Evolutionary conservation across 1,140 invertebrate species (phyloP).

Genomic region (Carposina sasakii): DNA sequence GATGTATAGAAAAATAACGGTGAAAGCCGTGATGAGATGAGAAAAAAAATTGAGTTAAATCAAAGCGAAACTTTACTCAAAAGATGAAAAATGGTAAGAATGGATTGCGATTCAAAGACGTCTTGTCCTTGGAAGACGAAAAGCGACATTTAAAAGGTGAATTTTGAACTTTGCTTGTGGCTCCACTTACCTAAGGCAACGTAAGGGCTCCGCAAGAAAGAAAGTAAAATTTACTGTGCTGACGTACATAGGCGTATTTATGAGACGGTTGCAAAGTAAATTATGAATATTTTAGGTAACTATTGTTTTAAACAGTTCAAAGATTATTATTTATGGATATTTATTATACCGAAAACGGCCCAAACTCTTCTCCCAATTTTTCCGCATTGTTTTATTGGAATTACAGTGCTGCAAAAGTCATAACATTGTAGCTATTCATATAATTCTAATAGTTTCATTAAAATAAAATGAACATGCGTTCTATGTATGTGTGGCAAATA

Average conservation of each 20-base stretch:
- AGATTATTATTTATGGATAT: conserved; percentile 2
- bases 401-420: too few relatives aligned
- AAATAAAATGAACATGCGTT: conserved; percentile 47
- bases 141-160: conserved; percentile 56
- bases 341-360: too few relatives aligned
- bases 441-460: too few relatives aligned
- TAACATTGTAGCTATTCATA: too few relatives aligned
- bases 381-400: too few relatives aligned
- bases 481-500: conserved; percentile 48
- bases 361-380: too few relatives aligned
- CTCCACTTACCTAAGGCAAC: conserved; percentile 69
- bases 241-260: conserved; percentile 46
- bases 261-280: conserved; percentile 40
- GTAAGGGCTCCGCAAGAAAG: conserved; percentile 72
- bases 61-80: conserved; percentile 72
- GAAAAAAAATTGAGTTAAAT: conserved; percentile 53
- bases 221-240: conserved; percentile 71
- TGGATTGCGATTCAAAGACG: conserved; percentile 48
- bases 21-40: conserved; percentile 19
- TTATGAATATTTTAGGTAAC: not conserved
- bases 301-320: too few relatives aligned
- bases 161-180: conserved; percentile 42
- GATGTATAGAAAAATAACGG: not conserved
- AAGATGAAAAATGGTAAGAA: conserved; percentile 45
- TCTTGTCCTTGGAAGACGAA: conserved; percentile 24